These are phyloP conservation scores for Pogonus chalceus DNA, from an alignment of 1,140 invertebrate species.

Conservation along the genomic window DNA sequence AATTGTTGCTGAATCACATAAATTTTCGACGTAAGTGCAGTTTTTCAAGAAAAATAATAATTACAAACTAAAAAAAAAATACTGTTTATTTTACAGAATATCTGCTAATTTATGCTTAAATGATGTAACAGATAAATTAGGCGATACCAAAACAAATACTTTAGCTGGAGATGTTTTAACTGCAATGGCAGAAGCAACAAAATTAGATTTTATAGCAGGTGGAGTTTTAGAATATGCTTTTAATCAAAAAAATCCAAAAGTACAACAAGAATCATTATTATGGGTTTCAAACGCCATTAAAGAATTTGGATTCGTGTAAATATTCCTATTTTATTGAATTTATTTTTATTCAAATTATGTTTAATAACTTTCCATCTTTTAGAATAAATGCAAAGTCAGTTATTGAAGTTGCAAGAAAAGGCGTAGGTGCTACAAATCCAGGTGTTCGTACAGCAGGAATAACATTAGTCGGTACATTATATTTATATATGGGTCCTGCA, in stretches of 20 bases:
- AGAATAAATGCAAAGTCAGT: slow-evolving; percentile 68
- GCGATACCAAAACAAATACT: slow-evolving; percentile 69
- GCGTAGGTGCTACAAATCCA: slow-evolving; percentile 72
- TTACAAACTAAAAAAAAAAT: not conserved
- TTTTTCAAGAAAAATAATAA: not conserved
- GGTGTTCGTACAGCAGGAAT: slow-evolving; percentile 67
- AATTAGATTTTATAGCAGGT: slow-evolving; percentile 61
- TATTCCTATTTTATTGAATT: slow-evolving; percentile 18
- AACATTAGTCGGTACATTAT: slow-evolving; percentile 55
- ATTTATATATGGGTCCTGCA: slow-evolving; percentile 69
- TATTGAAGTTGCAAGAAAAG: slow-evolving; percentile 74
- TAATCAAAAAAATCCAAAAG: slow-evolving; percentile 85
- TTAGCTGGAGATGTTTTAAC: slow-evolving; percentile 61
- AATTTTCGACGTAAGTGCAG: slow-evolving; percentile 51
- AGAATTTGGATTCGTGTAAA: slow-evolving; percentile 75
- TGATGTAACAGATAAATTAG: slow-evolving; percentile 77
- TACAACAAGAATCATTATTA: slow-evolving; percentile 71
- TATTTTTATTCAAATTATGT: slow-evolving; percentile 6
- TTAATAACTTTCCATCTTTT: slow-evolving; percentile 22
- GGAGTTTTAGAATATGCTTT: slow-evolving; percentile 66
- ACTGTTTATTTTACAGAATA: slow-evolving; percentile 37
- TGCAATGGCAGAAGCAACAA: slow-evolving; percentile 64
- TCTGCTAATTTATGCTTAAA: slow-evolving; percentile 65
- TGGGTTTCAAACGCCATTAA: slow-evolving; percentile 69
- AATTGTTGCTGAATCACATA: slow-evolving; percentile 63